Conservation (phyloP, 2,113 vertebrate genomes). For the Alces alces region DNA sequence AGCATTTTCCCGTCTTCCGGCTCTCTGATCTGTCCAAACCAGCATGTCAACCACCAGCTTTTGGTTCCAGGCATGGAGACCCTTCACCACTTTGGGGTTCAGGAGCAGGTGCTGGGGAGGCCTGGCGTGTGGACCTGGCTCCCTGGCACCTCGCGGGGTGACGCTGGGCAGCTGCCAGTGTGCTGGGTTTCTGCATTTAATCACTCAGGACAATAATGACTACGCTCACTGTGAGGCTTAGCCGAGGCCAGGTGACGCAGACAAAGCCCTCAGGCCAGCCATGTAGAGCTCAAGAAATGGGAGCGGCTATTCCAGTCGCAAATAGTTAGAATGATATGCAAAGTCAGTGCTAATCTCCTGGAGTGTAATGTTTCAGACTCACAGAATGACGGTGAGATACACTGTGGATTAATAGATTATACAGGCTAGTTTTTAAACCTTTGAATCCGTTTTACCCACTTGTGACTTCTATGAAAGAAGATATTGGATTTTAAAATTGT, state of each 20-base stretch:
- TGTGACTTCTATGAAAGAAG: not conserved
- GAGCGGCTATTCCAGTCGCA: rapidly evolving
- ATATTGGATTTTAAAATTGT: rapidly evolving
- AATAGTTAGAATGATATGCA: not conserved
- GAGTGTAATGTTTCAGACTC: rapidly evolving
- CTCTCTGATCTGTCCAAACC: not conserved
- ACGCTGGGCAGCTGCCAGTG: rapidly evolving
- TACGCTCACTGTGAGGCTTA: not conserved
- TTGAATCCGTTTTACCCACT: rapidly evolving
- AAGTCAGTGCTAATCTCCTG: too few relatives aligned
- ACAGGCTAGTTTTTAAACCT: not conserved
- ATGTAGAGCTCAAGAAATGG: rapidly evolving
- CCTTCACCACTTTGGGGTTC: rapidly evolving
- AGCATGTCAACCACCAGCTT: not conserved
- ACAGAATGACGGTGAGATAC: rapidly evolving
- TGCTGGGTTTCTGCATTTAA: not conserved
- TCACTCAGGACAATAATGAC: not conserved
- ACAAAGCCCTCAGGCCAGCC: not conserved
- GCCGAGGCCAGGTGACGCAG: not conserved
- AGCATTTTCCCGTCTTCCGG: not conserved
- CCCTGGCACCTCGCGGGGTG: rapidly evolving
- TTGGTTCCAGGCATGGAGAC: not conserved
- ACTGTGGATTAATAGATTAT: not conserved
- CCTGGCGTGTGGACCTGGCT: not conserved
- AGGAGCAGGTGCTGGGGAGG: rapidly evolving